Conservation (phyloP, 92 coral and sea anemone genomes). For the Isaurus tuberculatus region DNA sequence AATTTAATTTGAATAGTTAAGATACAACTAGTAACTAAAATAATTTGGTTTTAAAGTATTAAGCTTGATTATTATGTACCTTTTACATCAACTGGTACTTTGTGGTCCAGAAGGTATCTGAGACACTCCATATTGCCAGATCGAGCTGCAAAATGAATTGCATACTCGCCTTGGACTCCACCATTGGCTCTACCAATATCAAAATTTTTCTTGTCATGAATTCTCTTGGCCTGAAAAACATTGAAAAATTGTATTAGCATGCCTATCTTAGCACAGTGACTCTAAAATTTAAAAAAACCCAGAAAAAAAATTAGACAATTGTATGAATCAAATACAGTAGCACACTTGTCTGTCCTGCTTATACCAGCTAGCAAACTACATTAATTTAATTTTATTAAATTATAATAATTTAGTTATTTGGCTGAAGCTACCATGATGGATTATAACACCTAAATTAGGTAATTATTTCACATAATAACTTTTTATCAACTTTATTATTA, state of each 20-base stretch:
- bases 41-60: background rate
- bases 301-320: background rate
- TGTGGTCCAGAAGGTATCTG: slow-evolving; percentile 72
- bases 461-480: too few species aligned
- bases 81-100: slow-evolving; percentile 72
- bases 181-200: slow-evolving; percentile 51
- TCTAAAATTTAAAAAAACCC: background rate
- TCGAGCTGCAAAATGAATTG: slow-evolving; percentile 81
- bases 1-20: too few species aligned
- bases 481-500: too few species aligned
- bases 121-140: slow-evolving; percentile 76
- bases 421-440: too few species aligned
- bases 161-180: slow-evolving; percentile 47
- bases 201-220: slow-evolving; percentile 58
- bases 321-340: too few species aligned
- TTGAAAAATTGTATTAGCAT: background rate
- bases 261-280: background rate
- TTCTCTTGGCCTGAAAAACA: slow-evolving; percentile 70
- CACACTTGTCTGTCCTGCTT: too few species aligned
- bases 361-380: too few species aligned
- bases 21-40: too few species aligned
- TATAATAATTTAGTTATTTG: too few species aligned
- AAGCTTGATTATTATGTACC: slow-evolving; percentile 58
- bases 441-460: too few species aligned
- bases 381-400: too few species aligned